These are phyloP conservation scores for Drosophila auraria DNA, from an alignment of 1,140 invertebrate genomes.

Conservation along the genomic window DNA sequence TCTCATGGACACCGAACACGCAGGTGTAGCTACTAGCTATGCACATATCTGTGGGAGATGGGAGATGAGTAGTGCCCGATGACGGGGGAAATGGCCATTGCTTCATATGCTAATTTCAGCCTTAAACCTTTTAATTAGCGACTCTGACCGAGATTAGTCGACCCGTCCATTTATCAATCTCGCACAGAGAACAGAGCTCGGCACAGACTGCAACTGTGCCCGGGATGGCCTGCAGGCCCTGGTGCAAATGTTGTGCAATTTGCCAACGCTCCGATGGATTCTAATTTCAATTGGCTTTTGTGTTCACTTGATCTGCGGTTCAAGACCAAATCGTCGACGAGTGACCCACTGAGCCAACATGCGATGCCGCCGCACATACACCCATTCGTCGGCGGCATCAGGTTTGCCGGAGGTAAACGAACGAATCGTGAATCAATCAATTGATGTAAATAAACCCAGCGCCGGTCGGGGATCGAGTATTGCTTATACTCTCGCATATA, in stretches of 20 bases:
- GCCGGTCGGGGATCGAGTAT: not conserved
- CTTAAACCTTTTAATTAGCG: slow-evolving; percentile 83
- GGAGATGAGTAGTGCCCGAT: slow-evolving; percentile 13
- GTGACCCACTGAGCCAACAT: slow-evolving; percentile 47
- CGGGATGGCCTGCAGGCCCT: slow-evolving; percentile 35
- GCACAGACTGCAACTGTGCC: slow-evolving; percentile 5
- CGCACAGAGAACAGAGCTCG: slow-evolving; percentile 10
- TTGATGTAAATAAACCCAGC: slow-evolving; percentile 34
- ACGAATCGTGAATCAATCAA: slow-evolving; percentile 58
- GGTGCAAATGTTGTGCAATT: slow-evolving; percentile 54
- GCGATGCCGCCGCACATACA: slow-evolving; percentile 13
- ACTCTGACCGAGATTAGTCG: slow-evolving; percentile 77
- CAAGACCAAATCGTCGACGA: slow-evolving; percentile 55
- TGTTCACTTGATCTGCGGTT: slow-evolving; percentile 70
- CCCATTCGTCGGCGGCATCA: slow-evolving; percentile 37
- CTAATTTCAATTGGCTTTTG: slow-evolving; percentile 52
- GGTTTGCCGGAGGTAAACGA: slow-evolving; percentile 66
- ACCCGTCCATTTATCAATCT: slow-evolving; percentile 61
- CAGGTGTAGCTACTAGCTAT: slow-evolving; percentile 33
- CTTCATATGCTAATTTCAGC: slow-evolving; percentile 78
- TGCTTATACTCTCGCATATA: slow-evolving; percentile 12
- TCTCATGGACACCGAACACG: slow-evolving; percentile 71
- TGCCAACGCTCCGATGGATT: slow-evolving; percentile 45
- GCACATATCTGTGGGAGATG: slow-evolving; percentile 18
- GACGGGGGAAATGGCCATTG: slow-evolving; percentile 38